Conservation (phyloP, 2,888 invertebrate genomes). For the Amblyjoppa proteus region DNA sequence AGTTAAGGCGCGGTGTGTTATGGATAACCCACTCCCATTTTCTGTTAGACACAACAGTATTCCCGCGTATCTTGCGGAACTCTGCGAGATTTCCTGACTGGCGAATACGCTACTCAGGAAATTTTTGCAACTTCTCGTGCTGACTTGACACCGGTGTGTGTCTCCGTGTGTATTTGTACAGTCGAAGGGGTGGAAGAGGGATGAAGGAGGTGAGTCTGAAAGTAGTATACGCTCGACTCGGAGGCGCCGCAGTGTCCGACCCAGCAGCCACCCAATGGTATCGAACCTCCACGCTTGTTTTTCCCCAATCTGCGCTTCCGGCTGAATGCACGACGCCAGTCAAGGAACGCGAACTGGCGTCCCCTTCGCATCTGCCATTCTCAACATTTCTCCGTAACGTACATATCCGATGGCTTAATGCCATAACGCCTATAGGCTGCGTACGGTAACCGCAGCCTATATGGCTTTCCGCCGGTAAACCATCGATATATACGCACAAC, state of each 20-base stretch:
- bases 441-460: neutral
- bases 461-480: neutral
- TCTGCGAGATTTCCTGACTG: neutral
- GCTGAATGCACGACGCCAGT: slow-evolving; percentile 16
- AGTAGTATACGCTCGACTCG: slow-evolving; percentile 28
- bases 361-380: slow-evolving; percentile 32
- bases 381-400: slow-evolving; percentile 22
- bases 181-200: slow-evolving; percentile 2
- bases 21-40: slow-evolving; percentile 8
- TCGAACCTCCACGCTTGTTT: slow-evolving; percentile 39
- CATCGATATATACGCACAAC: neutral
- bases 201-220: slow-evolving; percentile 20
- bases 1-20: neutral
- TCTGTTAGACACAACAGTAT: slow-evolving; percentile 1
- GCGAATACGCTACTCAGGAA: slow-evolving; percentile 12
- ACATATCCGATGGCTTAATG: neutral
- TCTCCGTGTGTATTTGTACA: neutral
- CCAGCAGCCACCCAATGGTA: slow-evolving; percentile 22
- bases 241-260: slow-evolving; percentile 37
- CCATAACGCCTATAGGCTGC: neutral
- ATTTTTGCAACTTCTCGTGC: slow-evolving; percentile 15
- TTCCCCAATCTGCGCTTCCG: slow-evolving; percentile 43
- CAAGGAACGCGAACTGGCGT: slow-evolving; percentile 29
- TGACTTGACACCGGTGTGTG: neutral
- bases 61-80: neutral